phyloP scores from a whole-genome alignment of 2,113 vertebrate species.

The Microcebus tavaratra region DNA sequence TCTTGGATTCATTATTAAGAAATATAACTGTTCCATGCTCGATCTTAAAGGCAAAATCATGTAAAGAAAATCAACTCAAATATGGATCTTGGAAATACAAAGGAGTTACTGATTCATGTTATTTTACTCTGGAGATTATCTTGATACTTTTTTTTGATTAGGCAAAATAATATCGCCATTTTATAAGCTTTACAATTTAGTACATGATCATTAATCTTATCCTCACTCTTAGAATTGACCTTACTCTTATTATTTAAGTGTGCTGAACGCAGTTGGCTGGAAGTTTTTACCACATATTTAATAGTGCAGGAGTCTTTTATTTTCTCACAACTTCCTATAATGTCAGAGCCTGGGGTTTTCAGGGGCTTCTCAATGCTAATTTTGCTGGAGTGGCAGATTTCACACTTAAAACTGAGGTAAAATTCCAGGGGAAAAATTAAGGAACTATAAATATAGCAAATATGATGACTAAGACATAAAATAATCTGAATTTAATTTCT shows the following conservation, averaged over 20 bases:
- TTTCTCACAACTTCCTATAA: background rate
- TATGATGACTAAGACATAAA: conserved; percentile 10
- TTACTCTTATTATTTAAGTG: background rate
- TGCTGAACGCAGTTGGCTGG: background rate
- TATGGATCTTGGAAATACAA: background rate
- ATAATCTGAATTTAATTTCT: background rate
- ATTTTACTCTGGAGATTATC: background rate
- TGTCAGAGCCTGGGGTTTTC: background rate
- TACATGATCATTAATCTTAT: background rate
- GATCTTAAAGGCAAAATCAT: background rate
- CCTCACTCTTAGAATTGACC: background rate
- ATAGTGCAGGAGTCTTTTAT: background rate
- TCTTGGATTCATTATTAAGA: background rate
- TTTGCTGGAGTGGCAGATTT: background rate
- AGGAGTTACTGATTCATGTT: background rate
- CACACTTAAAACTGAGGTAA: background rate
- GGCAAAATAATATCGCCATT: background rate
- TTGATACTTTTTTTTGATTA: background rate
- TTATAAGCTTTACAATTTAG: background rate
- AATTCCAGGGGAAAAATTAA: background rate
- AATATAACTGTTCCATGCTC: background rate
- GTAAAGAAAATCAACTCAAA: background rate
- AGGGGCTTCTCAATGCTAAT: background rate
- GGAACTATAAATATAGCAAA: background rate
- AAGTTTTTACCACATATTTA: background rate